Percentiles rank a stretch among this genome's conserved stretches.
Conservation (phyloP, 1,140 invertebrate species). For the Camponotus pennsylvanicus region DNA sequence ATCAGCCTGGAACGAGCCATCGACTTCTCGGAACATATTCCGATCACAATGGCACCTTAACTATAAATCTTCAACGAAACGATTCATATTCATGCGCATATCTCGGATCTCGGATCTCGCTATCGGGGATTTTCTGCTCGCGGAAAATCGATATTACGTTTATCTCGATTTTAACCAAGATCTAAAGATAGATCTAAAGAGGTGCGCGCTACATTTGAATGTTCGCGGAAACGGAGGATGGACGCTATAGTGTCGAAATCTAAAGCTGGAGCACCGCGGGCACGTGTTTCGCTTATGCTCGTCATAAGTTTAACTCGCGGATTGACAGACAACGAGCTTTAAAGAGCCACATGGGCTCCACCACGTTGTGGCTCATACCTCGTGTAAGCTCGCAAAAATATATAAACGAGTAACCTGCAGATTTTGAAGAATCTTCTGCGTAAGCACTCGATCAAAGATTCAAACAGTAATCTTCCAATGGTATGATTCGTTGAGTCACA, state of each 20-base stretch:
- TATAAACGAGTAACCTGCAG: too few species aligned
- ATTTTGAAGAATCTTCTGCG: too few species aligned
- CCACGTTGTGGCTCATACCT: too few species aligned
- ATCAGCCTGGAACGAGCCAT: slow-evolving; percentile 18
- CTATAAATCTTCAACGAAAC: slow-evolving; percentile 38
- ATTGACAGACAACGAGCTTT: too few species aligned
- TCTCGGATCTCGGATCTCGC: neutral
- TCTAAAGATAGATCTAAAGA: slow-evolving; percentile 37
- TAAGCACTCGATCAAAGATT: too few species aligned
- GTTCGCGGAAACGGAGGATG: slow-evolving; percentile 3
- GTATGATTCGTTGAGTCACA: too few species aligned
- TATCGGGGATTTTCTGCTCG: slow-evolving; percentile 35
- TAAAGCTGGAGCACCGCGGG: too few species aligned
- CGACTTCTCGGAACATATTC: slow-evolving; percentile 53
- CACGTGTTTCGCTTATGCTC: too few species aligned
- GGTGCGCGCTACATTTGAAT: neutral
- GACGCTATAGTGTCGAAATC: neutral
- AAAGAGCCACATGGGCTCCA: too few species aligned
- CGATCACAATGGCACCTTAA: slow-evolving; percentile 59
- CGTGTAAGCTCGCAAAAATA: too few species aligned
- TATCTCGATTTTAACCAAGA: neutral
- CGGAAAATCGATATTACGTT: slow-evolving; percentile 38
- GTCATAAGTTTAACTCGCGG: too few species aligned
- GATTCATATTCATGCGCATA: slow-evolving; percentile 47
- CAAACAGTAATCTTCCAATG: too few species aligned